Evolutionary conservation across 2,888 invertebrate genomes (phyloP), one percentile per base, ranked within the genome.

Genomic region (Chelonus formosanus): DNA sequence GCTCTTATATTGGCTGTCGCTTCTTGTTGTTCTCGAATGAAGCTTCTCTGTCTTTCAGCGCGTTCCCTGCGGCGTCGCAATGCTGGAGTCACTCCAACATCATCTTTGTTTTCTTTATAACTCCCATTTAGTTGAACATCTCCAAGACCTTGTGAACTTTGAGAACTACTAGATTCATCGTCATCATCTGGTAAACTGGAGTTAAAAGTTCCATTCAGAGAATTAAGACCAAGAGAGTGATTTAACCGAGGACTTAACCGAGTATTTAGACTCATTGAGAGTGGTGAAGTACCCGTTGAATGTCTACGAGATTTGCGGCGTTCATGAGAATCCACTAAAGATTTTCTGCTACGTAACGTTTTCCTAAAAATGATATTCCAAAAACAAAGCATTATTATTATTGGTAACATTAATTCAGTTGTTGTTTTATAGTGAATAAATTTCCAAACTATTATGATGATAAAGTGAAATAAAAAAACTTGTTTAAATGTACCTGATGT

Each of bases 1-100:
- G 85, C 85, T 74, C 86, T 84, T 76, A 87, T 84, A 70, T 86
- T 84, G 70, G 86, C 86, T 61, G 86, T 86, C 68, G 88, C 88
- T 84, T 93, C 93, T 80, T 92, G 89, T 80, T 92, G 95, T 76
- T 95, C 94, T 77, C 90, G 89, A 76, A 94, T 91, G 78, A 94
- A 93, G 79, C 92, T 92, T 63, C 93, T 90, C 80, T 95, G 95
- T 69, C 95, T 88, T 75, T 94, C 94, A 54, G 91, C 94, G 71
- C 95, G 88, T 79, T 95, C 94, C 69, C 94, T 87, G 68, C 95
- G 87, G 75, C 94, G 88, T 76, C 92, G 88, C 70, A 95, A 86
- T 61, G 92, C 93, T 53, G 95, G 92, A 36, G 91, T 94, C 36
- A 95, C 90, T 75, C 94, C 95, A 78, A 90, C 92, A 77, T 89